phyloP scores from a whole-genome alignment of 2,113 vertebrate species.

The Cryptomyrus ogoouensis region DNA sequence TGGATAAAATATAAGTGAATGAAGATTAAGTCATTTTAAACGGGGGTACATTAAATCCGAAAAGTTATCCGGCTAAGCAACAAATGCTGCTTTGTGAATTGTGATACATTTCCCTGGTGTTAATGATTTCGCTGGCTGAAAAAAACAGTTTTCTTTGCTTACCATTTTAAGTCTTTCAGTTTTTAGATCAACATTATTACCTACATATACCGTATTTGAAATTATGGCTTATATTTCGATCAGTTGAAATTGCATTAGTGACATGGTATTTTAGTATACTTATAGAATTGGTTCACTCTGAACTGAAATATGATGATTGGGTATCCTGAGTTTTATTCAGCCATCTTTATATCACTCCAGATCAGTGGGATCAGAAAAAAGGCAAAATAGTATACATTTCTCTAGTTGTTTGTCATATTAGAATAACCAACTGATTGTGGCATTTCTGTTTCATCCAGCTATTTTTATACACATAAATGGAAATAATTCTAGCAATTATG shows the following conservation, averaged over 20 bases:
- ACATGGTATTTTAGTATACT: background rate
- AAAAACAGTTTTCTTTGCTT: background rate
- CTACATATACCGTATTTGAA: background rate
- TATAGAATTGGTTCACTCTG: background rate
- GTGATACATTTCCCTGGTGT: background rate
- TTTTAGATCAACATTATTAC: background rate
- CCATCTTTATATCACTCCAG: background rate
- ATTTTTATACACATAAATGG: background rate
- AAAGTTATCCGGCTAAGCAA: background rate
- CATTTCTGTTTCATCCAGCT: background rate
- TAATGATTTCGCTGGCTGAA: background rate
- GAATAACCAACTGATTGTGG: background rate
- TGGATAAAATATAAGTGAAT: background rate
- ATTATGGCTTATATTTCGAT: background rate
- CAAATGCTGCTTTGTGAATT: background rate
- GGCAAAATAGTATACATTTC: background rate
- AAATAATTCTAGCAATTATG: background rate
- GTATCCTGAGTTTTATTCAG: background rate
- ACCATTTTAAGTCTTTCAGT: background rate
- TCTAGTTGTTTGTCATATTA: background rate
- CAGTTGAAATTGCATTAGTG: background rate
- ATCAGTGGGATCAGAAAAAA: background rate
- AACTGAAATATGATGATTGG: background rate
- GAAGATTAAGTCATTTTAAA: background rate
- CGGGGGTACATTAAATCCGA: background rate